A percentile compares a stretch with the other conserved stretches of the same genome.
Evolutionary conservation across 1,140 invertebrate genomes (phyloP).

Genomic region (Sesamia nonagrioides): DNA sequence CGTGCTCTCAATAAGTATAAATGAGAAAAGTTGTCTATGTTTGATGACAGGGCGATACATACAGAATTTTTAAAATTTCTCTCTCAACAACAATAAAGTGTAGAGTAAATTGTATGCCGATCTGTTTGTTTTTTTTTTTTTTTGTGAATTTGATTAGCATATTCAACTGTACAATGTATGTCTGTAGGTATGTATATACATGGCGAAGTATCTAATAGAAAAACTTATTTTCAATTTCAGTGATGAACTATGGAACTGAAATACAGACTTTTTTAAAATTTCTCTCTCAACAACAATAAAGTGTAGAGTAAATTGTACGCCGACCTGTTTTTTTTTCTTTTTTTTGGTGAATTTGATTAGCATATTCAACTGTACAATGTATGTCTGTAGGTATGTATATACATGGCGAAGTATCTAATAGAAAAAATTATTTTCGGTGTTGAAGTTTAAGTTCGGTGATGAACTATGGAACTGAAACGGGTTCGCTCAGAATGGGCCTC

Average conservation of each 20-base stretch:
- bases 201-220: no score
- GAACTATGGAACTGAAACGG: no score
- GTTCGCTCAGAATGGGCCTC: no score
- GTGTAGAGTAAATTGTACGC: neutral
- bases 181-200: no score
- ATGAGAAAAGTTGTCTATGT: constrained; percentile 49
- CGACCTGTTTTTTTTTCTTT: neutral
- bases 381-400: no score
- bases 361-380: no score
- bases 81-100: constrained; percentile 19
- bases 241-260: no score
- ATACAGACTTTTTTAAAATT: constrained; percentile 43
- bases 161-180: no score
- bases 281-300: constrained; percentile 13
- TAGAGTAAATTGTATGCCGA: neutral
- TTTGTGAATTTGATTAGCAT: neutral
- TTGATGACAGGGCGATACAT: constrained; percentile 40
- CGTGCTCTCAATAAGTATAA: constrained; percentile 19
- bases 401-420: no score
- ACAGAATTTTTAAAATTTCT: constrained; percentile 37
- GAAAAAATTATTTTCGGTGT: no score
- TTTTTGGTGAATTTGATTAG: neutral
- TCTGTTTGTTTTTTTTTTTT: neutral
- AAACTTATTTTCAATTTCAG: no score
- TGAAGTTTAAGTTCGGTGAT: no score